phyloP scores from a whole-genome alignment of 2,888 invertebrate genomes.

The Torymus aiolomorphi region DNA sequence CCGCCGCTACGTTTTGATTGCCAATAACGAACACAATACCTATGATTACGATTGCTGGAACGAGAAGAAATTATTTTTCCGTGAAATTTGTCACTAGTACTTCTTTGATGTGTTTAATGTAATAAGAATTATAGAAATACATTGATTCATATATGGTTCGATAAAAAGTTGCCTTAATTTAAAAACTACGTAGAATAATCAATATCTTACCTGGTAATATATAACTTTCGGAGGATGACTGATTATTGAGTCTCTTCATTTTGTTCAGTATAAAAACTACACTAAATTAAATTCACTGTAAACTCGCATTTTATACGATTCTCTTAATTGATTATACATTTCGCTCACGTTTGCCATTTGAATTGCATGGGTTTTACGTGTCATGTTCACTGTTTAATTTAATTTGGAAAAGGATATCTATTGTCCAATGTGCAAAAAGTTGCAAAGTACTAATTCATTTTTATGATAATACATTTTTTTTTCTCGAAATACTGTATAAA shows the following conservation, averaged over 20 bases:
- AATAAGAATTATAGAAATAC: no score
- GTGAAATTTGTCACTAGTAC: background rate
- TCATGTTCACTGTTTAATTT: conserved; percentile 21
- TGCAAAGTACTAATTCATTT: no score
- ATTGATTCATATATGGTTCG: no score
- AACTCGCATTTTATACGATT: conserved; percentile 64
- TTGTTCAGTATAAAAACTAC: background rate
- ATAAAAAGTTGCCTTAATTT: no score
- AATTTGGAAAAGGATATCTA: conserved; percentile 11
- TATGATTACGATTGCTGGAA: conserved; percentile 22
- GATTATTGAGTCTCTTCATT: conserved; percentile 34
- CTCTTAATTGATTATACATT: conserved; percentile 65
- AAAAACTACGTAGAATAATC: no score
- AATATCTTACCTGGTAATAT: conserved; percentile 8
- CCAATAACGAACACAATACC: background rate
- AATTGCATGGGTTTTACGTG: conserved; percentile 1
- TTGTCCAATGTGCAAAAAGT: background rate
- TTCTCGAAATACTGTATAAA: no score
- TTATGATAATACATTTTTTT: no score
- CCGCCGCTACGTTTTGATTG: conserved; percentile 56
- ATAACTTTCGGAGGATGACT: background rate
- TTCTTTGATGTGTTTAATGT: no score
- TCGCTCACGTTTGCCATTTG: conserved; percentile 59
- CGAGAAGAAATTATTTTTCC: background rate
- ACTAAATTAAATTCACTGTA: conserved; percentile 32